These are phyloP conservation scores for Enteromius viviparus DNA, from an alignment of 2,797 vertebrate genomes.

Conservation along the genomic window DNA sequence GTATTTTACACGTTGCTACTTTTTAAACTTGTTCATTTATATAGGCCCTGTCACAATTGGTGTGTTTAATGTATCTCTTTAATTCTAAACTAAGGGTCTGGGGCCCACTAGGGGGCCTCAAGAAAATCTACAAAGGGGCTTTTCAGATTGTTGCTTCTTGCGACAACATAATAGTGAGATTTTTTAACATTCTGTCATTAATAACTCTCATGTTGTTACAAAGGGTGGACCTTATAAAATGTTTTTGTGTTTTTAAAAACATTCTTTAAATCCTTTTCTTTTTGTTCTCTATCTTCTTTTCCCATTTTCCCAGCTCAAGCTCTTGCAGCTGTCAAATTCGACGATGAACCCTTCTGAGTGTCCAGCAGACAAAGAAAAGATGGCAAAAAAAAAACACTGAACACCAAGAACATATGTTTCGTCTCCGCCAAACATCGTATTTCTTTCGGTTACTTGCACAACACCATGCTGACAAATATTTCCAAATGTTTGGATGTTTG, in stretches of 20 bases:
- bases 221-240: background rate
- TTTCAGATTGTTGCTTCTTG: background rate
- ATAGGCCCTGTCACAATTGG: background rate
- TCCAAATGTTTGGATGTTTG: conserved; percentile 39
- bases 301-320: conserved; percentile 79
- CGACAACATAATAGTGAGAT: background rate
- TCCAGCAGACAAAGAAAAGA: conserved; percentile 53
- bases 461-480: conserved; percentile 54
- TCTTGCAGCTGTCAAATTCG: conserved; percentile 82
- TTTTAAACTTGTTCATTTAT: background rate
- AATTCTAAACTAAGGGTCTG: background rate
- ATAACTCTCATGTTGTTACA: background rate
- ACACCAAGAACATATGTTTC: conserved; percentile 54
- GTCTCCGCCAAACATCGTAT: conserved; percentile 56
- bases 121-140: background rate
- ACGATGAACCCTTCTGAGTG: conserved; percentile 84
- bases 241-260: background rate
- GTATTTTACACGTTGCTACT: background rate
- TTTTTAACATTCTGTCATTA: background rate
- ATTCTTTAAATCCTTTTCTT: background rate
- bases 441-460: conserved; percentile 54
- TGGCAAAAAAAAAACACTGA: background rate
- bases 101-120: background rate
- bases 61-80: background rate
- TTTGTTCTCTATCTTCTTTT: conserved; percentile 45